These are phyloP conservation scores for Condylostylus longicornis DNA, from an alignment of 1,140 invertebrate species.

Conservation along the genomic window DNA sequence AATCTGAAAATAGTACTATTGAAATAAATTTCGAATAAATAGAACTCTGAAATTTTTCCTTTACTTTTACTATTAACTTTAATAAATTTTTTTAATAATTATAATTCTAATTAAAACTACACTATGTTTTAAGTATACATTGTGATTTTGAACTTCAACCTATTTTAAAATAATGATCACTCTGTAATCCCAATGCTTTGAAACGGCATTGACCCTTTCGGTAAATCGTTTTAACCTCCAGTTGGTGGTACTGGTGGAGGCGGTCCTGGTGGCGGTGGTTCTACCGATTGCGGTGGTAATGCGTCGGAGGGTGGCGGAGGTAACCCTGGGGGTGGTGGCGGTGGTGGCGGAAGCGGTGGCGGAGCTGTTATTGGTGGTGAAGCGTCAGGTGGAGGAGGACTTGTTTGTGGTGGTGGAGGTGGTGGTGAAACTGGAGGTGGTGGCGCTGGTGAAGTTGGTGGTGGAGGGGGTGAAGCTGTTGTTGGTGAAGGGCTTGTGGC, in stretches of 20 bases:
- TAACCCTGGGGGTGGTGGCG: background rate
- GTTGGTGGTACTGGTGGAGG: background rate
- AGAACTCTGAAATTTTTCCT: too few relatives aligned
- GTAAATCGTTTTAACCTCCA: slow-evolving; percentile 4
- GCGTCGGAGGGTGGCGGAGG: slow-evolving; percentile 1
- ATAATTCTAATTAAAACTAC: too few relatives aligned
- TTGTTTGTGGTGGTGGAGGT: slow-evolving; percentile 4
- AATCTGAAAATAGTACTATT: too few relatives aligned
- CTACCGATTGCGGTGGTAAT: background rate
- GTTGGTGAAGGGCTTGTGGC: too few relatives aligned
- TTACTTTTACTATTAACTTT: too few relatives aligned
- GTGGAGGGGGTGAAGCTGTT: too few relatives aligned
- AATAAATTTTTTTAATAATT: too few relatives aligned
- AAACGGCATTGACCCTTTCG: background rate
- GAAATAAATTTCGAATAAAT: too few relatives aligned
- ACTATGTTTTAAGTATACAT: too few relatives aligned
- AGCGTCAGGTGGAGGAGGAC: background rate
- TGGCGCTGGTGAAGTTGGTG: slow-evolving; percentile 10
- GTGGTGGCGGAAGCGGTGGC: background rate
- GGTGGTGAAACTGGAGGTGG: slow-evolving; percentile 6
- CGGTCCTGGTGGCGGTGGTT: background rate
- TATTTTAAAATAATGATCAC: too few relatives aligned
- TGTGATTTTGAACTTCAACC: too few relatives aligned
- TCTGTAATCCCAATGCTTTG: too few relatives aligned
- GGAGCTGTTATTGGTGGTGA: background rate